Evolutionary conservation across 2,888 invertebrate species (phyloP).

Genomic region (Nipponacmea schrenckii): DNA sequence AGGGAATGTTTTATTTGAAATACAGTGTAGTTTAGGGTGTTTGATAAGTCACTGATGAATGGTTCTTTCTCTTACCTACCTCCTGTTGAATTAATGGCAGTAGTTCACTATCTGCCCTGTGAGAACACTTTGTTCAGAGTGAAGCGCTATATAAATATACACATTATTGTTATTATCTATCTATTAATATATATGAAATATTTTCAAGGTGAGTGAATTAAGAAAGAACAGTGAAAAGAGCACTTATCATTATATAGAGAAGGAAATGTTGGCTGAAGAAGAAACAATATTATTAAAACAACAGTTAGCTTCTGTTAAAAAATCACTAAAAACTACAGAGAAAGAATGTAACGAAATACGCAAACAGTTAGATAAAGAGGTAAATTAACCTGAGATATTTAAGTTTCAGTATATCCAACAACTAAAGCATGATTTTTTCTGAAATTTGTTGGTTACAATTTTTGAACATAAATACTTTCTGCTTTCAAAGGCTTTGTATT

Average conservation of each 20-base stretch:
- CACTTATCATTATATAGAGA: conserved; percentile 54
- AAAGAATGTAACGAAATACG: conserved; percentile 60
- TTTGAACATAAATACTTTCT: background rate
- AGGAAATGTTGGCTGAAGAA: conserved; percentile 60
- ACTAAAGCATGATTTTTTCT: no score
- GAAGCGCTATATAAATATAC: no score
- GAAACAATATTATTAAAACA: conserved; percentile 58
- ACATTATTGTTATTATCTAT: no score
- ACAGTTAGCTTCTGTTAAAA: conserved; percentile 58
- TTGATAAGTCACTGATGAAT: no score
- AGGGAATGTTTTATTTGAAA: no score
- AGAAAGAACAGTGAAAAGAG: conserved; percentile 52
- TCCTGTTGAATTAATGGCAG: no score
- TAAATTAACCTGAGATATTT: conserved; percentile 26
- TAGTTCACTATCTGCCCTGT: no score
- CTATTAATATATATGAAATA: no score
- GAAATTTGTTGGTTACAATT: conserved; percentile 1
- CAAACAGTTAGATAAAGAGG: conserved; percentile 64
- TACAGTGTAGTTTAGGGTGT: no score
- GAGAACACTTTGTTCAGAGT: no score
- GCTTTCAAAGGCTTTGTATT: background rate
- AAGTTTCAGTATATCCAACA: no score
- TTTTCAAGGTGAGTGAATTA: conserved; percentile 51
- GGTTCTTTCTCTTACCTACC: no score
- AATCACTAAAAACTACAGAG: conserved; percentile 57